phyloP scores from a whole-genome alignment of 2,888 invertebrate genomes.

The Drosophila gaucha region DNA sequence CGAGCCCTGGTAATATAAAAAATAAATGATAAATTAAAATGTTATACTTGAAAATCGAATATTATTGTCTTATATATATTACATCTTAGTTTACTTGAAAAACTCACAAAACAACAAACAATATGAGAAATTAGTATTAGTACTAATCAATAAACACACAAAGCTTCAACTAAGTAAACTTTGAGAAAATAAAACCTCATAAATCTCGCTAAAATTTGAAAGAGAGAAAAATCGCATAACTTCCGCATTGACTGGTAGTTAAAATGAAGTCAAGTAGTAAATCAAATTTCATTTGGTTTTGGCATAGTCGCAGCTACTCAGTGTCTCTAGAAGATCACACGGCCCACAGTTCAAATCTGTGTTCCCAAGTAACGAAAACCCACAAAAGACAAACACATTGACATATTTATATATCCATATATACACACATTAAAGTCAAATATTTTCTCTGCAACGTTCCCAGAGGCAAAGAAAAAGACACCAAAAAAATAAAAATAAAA shows the following conservation, averaged over 20 bases:
- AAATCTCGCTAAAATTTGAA: not conserved
- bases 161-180: not conserved
- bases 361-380: conserved; percentile 55
- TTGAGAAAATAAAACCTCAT: not conserved
- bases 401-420: conserved; percentile 68
- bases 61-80: too few species aligned
- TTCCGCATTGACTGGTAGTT: conserved; percentile 21
- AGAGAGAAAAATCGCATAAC: conserved; percentile 1
- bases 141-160: not conserved
- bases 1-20: too few species aligned
- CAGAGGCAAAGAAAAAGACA: conserved; percentile 39
- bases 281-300: conserved; percentile 20
- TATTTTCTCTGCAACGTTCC: conserved; percentile 68
- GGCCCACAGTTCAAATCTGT: conserved; percentile 33
- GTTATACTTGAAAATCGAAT: too few species aligned
- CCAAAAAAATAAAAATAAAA: conserved; percentile 9
- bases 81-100: too few species aligned
- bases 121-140: too few species aligned
- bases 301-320: not conserved
- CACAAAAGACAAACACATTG: conserved; percentile 59
- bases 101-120: too few species aligned
- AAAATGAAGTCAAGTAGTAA: conserved; percentile 13
- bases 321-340: conserved; percentile 35
- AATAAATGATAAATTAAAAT: too few species aligned
- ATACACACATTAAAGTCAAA: conserved; percentile 64